These are phyloP conservation scores for Burhinus bistriatus DNA, from an alignment of 2,113 vertebrate species.

Conservation along the genomic window DNA sequence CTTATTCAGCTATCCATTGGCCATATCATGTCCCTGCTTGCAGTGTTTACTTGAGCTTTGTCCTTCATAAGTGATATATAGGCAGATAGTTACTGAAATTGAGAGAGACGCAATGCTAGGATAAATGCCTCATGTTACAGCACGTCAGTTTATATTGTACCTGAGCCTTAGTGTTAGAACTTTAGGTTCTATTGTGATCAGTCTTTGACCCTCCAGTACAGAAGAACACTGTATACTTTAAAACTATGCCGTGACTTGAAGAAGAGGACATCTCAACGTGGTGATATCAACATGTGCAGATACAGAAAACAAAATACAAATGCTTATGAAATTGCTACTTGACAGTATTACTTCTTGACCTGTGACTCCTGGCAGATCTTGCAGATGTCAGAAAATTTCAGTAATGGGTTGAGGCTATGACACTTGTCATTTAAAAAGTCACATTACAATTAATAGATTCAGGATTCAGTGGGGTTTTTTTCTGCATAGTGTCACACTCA, in stretches of 20 bases:
- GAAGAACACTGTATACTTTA: neutral
- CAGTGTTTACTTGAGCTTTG: neutral
- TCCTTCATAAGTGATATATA: neutral
- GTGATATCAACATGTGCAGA: neutral
- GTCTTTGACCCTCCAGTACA: neutral
- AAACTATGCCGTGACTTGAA: neutral
- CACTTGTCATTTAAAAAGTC: slow-evolving; percentile 60
- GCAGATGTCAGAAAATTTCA: slow-evolving; percentile 35
- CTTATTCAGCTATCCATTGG: neutral
- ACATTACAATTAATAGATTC: slow-evolving; percentile 52
- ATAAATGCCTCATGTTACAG: neutral
- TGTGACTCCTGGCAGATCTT: slow-evolving; percentile 38
- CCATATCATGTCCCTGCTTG: neutral
- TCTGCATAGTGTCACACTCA: neutral
- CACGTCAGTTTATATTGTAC: neutral
- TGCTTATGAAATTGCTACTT: slow-evolving; percentile 15
- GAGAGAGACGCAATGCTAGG: neutral
- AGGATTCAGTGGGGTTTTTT: slow-evolving; percentile 15
- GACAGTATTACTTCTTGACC: slow-evolving; percentile 31
- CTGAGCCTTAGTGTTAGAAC: neutral
- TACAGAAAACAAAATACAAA: slow-evolving; percentile 16
- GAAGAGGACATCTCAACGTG: neutral
- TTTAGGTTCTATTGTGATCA: neutral
- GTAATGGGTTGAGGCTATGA: slow-evolving; percentile 29
- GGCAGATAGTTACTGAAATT: neutral